Evolutionary conservation across 2,888 invertebrate species (phyloP).

Genomic region (Hyppa rectilinea): DNA sequence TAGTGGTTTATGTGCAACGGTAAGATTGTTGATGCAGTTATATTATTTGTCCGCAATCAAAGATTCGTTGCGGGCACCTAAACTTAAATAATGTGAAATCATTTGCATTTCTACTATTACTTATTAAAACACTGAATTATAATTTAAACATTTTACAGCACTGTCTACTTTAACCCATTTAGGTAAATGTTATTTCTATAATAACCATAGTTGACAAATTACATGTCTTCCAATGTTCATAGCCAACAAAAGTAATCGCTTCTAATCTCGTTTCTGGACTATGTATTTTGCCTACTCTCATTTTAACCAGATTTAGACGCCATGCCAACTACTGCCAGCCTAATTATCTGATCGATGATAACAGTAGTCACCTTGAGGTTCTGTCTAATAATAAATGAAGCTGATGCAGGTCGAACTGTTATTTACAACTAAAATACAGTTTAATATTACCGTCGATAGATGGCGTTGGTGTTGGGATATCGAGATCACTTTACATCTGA

Average conservation of each 20-base stretch:
- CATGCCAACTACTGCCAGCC: conserved; percentile 59
- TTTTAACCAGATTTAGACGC: conserved; percentile 75
- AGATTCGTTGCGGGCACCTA: conserved; percentile 41
- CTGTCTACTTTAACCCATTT: conserved; percentile 57
- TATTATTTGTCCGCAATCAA: conserved; percentile 46
- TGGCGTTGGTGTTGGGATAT: conserved; percentile 43
- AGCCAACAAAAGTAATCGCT: conserved; percentile 58
- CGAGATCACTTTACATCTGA: conserved; percentile 24
- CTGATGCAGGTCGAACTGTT: conserved; percentile 63
- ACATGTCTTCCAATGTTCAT: conserved; percentile 49
- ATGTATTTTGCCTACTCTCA: conserved; percentile 71
- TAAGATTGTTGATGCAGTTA: conserved; percentile 52
- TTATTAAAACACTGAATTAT: conserved; percentile 59
- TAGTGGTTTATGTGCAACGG: conserved; percentile 54
- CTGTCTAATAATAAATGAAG: conserved; percentile 67
- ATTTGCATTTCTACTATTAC: conserved; percentile 57
- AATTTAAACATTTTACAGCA: conserved; percentile 57
- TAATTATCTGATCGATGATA: conserved; percentile 50
- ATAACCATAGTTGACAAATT: conserved; percentile 44
- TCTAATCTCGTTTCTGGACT: conserved; percentile 52
- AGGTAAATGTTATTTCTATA: conserved; percentile 50
- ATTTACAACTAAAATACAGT: conserved; percentile 35
- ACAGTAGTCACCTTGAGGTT: conserved; percentile 64
- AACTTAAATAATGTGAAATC: conserved; percentile 63
- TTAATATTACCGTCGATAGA: conserved; percentile 58